Evolutionary conservation across 2,888 invertebrate genomes (phyloP).

Genomic region (Alentia gelatinosa): DNA sequence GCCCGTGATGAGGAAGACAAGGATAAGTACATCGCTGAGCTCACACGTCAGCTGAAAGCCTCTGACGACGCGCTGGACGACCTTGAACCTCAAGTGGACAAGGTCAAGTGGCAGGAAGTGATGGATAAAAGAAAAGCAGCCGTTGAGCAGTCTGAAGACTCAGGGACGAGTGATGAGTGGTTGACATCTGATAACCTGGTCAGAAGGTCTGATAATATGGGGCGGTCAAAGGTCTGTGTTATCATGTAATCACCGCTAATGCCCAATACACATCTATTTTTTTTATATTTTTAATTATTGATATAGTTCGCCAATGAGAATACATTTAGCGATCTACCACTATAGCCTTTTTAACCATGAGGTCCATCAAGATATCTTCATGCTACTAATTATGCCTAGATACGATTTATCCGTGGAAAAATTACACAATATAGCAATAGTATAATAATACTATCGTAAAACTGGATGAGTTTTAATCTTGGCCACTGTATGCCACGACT

Average conservation of each 20-base stretch:
- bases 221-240: background rate
- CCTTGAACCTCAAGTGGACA: conserved; percentile 29
- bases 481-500: no score
- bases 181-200: background rate
- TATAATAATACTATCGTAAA: no score
- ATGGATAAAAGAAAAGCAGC: background rate
- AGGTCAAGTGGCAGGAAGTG: conserved; percentile 17
- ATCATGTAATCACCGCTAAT: conserved; percentile 12
- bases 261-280: no score
- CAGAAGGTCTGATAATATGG: background rate
- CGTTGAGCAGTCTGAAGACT: background rate
- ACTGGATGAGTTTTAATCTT: no score
- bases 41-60: background rate
- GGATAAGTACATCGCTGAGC: background rate
- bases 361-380: no score
- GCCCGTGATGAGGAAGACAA: background rate
- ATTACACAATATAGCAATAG: no score
- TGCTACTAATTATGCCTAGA: no score
- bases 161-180: background rate
- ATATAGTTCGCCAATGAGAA: no score
- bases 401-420: no score
- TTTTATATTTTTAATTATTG: no score
- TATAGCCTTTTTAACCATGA: no score
- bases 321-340: no score
- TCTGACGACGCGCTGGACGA: background rate